Evolutionary conservation across 2,113 vertebrate species (phyloP).

Genomic region (Psittacara wagleri): DNA sequence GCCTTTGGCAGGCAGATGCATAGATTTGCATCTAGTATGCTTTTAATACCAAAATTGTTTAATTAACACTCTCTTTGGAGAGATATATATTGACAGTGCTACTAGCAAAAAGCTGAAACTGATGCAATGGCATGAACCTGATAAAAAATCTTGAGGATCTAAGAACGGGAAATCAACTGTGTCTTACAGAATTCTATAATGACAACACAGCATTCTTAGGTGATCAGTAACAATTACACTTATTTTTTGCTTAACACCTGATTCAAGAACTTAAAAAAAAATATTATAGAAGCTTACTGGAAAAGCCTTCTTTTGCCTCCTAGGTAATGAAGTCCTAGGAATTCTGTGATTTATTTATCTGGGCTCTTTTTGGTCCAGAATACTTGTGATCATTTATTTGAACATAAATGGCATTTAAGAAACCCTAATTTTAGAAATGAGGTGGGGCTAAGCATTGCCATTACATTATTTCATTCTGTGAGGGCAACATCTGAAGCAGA

Average conservation of each 20-base stretch:
- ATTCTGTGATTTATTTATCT: background rate
- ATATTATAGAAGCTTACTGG: background rate
- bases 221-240: background rate
- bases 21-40: background rate
- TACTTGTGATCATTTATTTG: background rate
- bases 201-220: background rate
- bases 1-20: background rate
- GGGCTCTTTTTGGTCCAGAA: background rate
- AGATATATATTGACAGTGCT: background rate
- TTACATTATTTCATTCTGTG: background rate
- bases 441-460: background rate
- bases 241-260: background rate
- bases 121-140: background rate
- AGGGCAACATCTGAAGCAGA: background rate
- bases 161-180: background rate
- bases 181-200: background rate
- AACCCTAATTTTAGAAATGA: background rate
- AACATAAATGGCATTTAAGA: background rate
- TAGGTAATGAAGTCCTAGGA: background rate
- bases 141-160: background rate
- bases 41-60: background rate
- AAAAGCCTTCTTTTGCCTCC: background rate
- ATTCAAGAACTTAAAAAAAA: background rate
- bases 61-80: background rate
- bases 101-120: background rate